Evolutionary conservation across 2,797 vertebrate genomes (phyloP).

Genomic region (Saguinus oedipus): DNA sequence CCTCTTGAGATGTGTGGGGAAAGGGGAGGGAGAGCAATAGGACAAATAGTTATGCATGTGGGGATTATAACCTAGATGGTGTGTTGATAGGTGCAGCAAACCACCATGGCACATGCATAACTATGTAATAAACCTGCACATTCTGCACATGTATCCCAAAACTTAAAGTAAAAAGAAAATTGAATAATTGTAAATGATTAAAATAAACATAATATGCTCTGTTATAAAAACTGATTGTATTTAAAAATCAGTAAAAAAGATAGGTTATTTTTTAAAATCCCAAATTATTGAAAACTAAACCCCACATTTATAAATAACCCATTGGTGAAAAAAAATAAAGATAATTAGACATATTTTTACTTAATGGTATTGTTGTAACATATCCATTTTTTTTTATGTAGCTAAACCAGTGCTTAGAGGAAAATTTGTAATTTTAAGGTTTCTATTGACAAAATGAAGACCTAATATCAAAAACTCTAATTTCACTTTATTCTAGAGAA

Average conservation of each 20-base stretch:
- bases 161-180: neutral
- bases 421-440: neutral
- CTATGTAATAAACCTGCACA: too few relatives aligned
- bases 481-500: neutral
- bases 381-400: neutral
- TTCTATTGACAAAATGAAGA: neutral
- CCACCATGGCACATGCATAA: too few relatives aligned
- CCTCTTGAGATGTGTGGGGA: too few relatives aligned
- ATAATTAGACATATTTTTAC: neutral
- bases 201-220: neutral
- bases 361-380: neutral
- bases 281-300: neutral
- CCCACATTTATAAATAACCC: neutral
- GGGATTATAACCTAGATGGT: too few relatives aligned
- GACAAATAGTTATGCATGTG: too few relatives aligned
- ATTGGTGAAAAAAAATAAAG: neutral
- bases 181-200: neutral
- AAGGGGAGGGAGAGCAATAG: too few relatives aligned
- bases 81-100: too few relatives aligned
- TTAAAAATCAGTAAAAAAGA: neutral
- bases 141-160: too few relatives aligned
- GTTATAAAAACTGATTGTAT: neutral
- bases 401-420: neutral
- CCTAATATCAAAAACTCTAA: neutral
- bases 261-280: fast-evolving